Conservation (phyloP, 2,113 vertebrate species). For the Cephalopterus ornatus region DNA sequence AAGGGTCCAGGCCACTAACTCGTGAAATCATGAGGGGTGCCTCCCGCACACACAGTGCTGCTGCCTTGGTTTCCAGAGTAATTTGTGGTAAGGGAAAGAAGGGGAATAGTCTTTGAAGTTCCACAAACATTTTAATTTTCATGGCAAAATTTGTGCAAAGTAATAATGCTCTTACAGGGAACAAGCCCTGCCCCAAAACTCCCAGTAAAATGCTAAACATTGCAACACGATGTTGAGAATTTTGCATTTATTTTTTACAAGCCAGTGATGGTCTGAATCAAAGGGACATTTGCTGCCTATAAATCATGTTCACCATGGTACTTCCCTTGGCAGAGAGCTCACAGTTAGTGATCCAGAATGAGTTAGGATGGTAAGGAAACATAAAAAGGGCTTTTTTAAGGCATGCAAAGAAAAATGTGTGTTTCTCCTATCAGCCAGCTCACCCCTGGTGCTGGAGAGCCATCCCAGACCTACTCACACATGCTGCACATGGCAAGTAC, state of each 20-base stretch:
- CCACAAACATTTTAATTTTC: background rate
- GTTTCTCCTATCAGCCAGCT: background rate
- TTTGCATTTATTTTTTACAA: background rate
- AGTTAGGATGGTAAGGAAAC: background rate
- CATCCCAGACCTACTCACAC: background rate
- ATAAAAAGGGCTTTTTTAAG: background rate
- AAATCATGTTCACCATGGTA: background rate
- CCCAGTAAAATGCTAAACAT: background rate
- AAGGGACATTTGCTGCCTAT: background rate
- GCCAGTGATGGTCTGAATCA: background rate
- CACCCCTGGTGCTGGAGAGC: accelerated
- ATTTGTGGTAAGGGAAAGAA: background rate
- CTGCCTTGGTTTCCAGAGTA: background rate
- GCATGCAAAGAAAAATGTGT: background rate
- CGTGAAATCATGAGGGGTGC: background rate
- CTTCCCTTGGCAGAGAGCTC: background rate
- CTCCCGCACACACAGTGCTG: accelerated
- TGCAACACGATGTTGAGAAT: background rate
- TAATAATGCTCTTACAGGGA: background rate
- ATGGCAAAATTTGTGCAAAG: background rate
- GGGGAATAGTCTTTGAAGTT: background rate
- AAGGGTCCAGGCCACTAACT: background rate
- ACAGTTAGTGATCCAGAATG: background rate
- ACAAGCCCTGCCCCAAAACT: background rate
- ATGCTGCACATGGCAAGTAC: background rate